Percentiles rank a stretch among this genome's conserved stretches.
Evolutionary conservation across 2,113 vertebrate species (phyloP).

Genomic region (Callipepla squamata): DNA sequence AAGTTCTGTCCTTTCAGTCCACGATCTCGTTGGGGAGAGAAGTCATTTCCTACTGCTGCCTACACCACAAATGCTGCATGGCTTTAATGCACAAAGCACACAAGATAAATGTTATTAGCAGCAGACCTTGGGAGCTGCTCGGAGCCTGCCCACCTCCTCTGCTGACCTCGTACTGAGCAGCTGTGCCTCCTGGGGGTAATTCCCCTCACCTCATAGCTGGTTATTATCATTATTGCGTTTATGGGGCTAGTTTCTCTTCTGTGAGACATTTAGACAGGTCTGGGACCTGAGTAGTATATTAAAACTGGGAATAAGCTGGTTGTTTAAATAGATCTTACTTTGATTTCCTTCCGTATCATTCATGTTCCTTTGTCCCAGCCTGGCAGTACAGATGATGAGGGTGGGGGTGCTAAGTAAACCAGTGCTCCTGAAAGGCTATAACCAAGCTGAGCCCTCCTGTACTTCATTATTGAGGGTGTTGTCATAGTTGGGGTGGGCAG

Average conservation of each 20-base stretch:
- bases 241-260: slow-evolving; percentile 12
- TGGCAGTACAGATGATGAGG: background rate
- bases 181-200: background rate
- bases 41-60: background rate
- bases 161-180: background rate
- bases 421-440: background rate
- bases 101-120: background rate
- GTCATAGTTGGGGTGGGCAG: background rate
- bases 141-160: background rate
- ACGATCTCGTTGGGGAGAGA: background rate
- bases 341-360: slow-evolving; percentile 12
- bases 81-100: background rate
- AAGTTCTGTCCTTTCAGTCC: slow-evolving; percentile 5
- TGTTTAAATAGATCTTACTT: slow-evolving; percentile 8
- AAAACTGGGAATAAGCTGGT: slow-evolving; percentile 42
- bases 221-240: background rate
- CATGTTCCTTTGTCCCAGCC: background rate
- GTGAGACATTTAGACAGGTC: background rate
- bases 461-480: background rate
- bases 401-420: background rate
- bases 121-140: background rate
- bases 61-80: rapidly evolving
- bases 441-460: background rate
- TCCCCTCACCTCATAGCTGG: background rate
- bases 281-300: slow-evolving; percentile 27